These are phyloP conservation scores for Trinorchestia longiramus DNA, from an alignment of 1,140 invertebrate genomes.

Conservation along the genomic window DNA sequence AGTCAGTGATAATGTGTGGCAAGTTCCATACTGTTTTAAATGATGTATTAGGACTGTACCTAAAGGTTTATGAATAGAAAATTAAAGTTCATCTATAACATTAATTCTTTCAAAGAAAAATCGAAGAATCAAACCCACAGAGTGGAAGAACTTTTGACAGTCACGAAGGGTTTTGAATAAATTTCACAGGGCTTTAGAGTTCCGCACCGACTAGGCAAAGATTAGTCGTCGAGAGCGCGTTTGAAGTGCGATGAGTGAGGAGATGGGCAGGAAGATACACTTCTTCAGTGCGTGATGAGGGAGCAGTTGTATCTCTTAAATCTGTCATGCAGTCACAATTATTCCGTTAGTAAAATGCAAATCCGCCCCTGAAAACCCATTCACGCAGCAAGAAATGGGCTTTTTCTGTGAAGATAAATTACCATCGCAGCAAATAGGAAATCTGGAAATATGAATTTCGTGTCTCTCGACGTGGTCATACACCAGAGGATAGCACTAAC, in stretches of 20 bases:
- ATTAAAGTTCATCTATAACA: not conserved
- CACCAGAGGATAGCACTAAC: not conserved
- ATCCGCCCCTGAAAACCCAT: not conserved
- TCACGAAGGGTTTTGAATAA: not conserved
- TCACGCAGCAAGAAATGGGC: not conserved
- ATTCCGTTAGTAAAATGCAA: not conserved
- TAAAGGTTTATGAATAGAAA: too few species aligned
- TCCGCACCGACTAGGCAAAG: not conserved
- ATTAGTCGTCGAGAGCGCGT: not conserved
- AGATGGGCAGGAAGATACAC: not conserved
- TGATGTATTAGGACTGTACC: not conserved
- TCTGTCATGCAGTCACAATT: not conserved
- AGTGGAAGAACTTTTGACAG: not conserved
- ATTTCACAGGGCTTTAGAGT: not conserved
- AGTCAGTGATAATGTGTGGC: not conserved
- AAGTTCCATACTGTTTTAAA: not conserved
- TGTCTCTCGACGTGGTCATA: not conserved
- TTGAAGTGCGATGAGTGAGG: constrained; percentile 29
- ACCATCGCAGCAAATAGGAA: not conserved
- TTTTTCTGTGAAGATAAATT: not conserved
- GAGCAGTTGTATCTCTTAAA: not conserved
- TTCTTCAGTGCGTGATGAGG: not conserved
- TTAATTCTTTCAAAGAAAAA: not conserved
- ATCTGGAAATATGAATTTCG: not conserved
- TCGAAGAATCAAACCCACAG: not conserved